A percentile compares a stretch with the other conserved stretches of the same genome.
These are phyloP conservation scores for Pampus argenteus DNA, from an alignment of 2,797 vertebrate species.

Conservation along the genomic window DNA sequence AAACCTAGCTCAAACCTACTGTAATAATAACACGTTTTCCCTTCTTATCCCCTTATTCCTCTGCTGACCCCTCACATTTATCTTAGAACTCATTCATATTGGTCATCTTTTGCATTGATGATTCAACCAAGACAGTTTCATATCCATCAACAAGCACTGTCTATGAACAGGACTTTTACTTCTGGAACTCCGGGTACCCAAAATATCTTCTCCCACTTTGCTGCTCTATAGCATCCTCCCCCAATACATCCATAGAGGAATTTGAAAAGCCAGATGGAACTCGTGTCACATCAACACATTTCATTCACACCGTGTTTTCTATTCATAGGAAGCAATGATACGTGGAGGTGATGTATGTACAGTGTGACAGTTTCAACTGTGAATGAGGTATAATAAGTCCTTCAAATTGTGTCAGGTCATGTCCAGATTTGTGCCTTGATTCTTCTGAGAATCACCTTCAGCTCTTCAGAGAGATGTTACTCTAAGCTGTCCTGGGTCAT, in stretches of 20 bases:
- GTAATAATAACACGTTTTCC: too few relatives aligned
- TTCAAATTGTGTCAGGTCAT: slow-evolving; percentile 27
- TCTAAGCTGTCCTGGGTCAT: slow-evolving; percentile 17
- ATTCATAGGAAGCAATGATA: neutral
- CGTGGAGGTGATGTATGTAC: neutral
- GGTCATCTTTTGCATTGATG: too few relatives aligned
- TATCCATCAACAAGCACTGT: too few relatives aligned
- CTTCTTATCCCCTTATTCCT: too few relatives aligned
- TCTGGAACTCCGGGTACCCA: neutral
- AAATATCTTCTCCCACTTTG: neutral
- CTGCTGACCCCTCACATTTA: too few relatives aligned
- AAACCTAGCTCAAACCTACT: too few relatives aligned
- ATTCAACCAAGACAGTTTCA: too few relatives aligned
- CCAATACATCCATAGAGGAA: neutral
- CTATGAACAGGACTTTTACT: too few relatives aligned
- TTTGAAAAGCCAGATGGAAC: neutral
- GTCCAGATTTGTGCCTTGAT: slow-evolving; percentile 72
- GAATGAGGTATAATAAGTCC: slow-evolving; percentile 28
- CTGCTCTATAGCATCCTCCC: neutral
- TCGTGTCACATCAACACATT: neutral
- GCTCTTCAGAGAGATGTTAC: slow-evolving; percentile 23
- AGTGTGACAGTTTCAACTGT: slow-evolving; percentile 4
- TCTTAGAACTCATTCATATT: too few relatives aligned
- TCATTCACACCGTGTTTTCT: neutral
- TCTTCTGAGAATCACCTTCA: slow-evolving; percentile 49